Evolutionary conservation across 2,113 vertebrate genomes (phyloP).

Genomic region (Piliocolobus tephrosceles): DNA sequence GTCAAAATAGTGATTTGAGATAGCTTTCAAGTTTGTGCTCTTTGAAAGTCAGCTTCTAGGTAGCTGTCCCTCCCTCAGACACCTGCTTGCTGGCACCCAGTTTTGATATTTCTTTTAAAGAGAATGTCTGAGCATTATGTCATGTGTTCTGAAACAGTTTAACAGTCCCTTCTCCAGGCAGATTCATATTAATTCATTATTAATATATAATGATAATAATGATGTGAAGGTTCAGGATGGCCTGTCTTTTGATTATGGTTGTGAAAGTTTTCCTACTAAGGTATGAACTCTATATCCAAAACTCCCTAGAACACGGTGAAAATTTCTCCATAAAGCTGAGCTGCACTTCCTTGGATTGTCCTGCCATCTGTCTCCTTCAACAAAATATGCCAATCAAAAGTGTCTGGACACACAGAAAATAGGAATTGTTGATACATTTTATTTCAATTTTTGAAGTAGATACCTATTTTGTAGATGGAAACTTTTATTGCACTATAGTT

Average conservation of each 20-base stretch:
- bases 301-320: background rate
- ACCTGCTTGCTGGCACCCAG: background rate
- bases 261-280: background rate
- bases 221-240: background rate
- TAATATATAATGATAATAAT: background rate
- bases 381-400: background rate
- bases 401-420: background rate
- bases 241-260: background rate
- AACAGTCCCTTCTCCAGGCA: background rate
- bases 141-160: background rate
- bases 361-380: background rate
- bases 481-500: background rate
- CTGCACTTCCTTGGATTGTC: background rate
- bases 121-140: background rate
- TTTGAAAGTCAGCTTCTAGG: background rate
- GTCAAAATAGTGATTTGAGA: background rate
- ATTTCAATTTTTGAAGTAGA: background rate
- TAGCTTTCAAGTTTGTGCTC: background rate
- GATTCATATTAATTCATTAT: background rate
- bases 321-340: background rate
- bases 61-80: background rate
- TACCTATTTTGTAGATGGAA: background rate
- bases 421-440: background rate
- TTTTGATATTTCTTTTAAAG: constrained; percentile 17
- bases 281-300: background rate